Percentiles rank a stretch among this genome's conserved stretches.
Evolutionary conservation across 2,888 invertebrate genomes (phyloP).

Genomic region (Yponomeuta cagnagella): DNA sequence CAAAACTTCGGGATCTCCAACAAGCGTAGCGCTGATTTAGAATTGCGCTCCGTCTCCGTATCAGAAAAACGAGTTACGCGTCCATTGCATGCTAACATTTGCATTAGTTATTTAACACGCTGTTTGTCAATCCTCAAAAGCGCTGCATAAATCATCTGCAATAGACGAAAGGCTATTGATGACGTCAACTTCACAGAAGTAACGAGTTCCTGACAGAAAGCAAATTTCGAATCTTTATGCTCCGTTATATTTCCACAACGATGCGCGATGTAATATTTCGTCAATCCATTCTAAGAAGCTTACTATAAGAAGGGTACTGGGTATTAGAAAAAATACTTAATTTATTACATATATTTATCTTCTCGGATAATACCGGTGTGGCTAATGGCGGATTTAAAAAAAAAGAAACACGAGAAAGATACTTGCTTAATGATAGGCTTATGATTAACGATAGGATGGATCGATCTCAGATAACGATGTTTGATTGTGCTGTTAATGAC

Average conservation of each 20-base stretch:
- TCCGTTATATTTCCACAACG: background rate
- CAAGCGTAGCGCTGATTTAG: too few relatives aligned
- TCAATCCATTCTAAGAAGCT: background rate
- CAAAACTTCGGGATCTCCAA: too few relatives aligned
- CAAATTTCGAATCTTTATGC: background rate
- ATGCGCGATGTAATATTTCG: background rate
- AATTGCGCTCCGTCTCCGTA: too few relatives aligned
- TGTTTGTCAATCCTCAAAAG: too few relatives aligned
- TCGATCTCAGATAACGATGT: background rate
- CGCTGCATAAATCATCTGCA: too few relatives aligned
- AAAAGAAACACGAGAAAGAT: background rate
- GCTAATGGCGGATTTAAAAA: background rate
- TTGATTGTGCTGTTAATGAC: background rate
- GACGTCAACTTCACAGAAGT: too few relatives aligned
- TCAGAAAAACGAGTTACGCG: too few relatives aligned
- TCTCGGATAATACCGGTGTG: background rate
- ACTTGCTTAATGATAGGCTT: background rate
- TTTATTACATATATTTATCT: background rate
- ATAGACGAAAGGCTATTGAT: too few relatives aligned
- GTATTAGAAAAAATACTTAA: background rate
- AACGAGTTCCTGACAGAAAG: too few relatives aligned
- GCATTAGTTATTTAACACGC: too few relatives aligned
- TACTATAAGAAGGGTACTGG: background rate
- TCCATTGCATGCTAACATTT: too few relatives aligned
- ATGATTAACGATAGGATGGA: background rate